Evolutionary conservation across 2,797 vertebrate genomes (phyloP), one percentile per base, ranked within the genome.

Genomic region (Sebastes variabilis): DNA sequence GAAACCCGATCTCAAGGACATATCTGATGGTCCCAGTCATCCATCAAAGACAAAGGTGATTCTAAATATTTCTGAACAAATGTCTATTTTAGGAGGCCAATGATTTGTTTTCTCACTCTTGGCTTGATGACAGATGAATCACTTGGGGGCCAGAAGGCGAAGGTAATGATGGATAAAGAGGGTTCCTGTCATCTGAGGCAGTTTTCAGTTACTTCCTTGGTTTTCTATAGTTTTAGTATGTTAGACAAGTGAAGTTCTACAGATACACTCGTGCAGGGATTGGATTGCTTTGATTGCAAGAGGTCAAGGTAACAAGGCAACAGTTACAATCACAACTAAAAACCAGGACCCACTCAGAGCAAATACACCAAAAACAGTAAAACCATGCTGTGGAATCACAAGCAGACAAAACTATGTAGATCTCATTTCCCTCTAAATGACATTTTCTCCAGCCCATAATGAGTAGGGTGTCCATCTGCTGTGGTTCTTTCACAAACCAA

Each of bases 1-100:
- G 46, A 92, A 93, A 94, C 83, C 65, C 83, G 74, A 91, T 88
- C 75, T 79, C 59, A 32, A 54, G 69, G 72, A 81, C 80, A 84
- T 77, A 80, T 83, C 81, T 84, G 82, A 88, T 74, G 66, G 79
- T 76, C 67, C 71, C 20, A 61, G 81, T 78, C 81, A 88, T 90
- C 84, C 74, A 83, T 91, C 84, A 89, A 82, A 78, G 81, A 78
- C 77, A 79, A 76, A 80, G 72, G 59, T 79, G 46, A 87, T 84
- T 88, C 73, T 68, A 84, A 82, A 78, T 67, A 80, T 74, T 87
- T 87, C 75, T 86, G 66, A 82, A 86, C 69, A 79, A 80, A 85
- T 81, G 72, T 71, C 49, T 60, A 66, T 65, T 86, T 83, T 46
- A 78, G 77, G 42, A 79, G 34, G 66, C 29, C 10, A 65, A 72